Base-by-base conservation (phyloP, 2,888 invertebrate species). In the Penaeus monodon region DNA sequence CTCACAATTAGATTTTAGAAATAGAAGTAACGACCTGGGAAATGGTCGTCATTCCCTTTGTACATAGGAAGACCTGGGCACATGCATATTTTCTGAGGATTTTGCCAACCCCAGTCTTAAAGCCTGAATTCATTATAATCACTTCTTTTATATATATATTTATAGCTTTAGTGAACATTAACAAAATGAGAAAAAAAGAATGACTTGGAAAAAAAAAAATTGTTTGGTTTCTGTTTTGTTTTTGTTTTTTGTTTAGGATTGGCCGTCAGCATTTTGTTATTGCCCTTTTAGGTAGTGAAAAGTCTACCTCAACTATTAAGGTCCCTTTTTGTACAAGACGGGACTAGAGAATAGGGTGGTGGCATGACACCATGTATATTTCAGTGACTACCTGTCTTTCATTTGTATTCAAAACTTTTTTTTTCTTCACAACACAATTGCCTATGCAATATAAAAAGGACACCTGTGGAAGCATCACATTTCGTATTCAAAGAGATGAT, bases 341-440 rank as follows among this genome's bases (percentile, higher is more conserved):
- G 57, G 57, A 57, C 57, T 3, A 57, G 57, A 38, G 77, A 73
- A 57, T 49, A 81, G 78, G 70, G 82, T 85, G 82, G 78, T 83
- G 83, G 83, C 86, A 73, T 83, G 83, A 79, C 83, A 87, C 82
- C 73, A 74, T 87, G 86, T 87, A 83, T 83, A 79, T 87, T 87
- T 87, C 83, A 87, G 76, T 81, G 86, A 83, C 86, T 87, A 87
- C 86, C 86, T 87, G 86, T 87, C 86, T 87, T 87, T 87, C 86
- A 87, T 87, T 87, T 87, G 65, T 87, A 83, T 83, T 87, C 78
- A 86, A 87, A 57, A 86, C 66, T 38, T 73, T 86, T 86, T 65
- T 82, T 86, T 81, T 44, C 49, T 49, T 82, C 82, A 82, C 81
- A 79, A 83, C 86, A 87, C 73, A 78, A 87, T 85, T 87, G 86